Percentiles rank a stretch among this genome's conserved stretches.
phyloP scores from a whole-genome alignment of 2,113 vertebrate species.

The Sylvietta virens region DNA sequence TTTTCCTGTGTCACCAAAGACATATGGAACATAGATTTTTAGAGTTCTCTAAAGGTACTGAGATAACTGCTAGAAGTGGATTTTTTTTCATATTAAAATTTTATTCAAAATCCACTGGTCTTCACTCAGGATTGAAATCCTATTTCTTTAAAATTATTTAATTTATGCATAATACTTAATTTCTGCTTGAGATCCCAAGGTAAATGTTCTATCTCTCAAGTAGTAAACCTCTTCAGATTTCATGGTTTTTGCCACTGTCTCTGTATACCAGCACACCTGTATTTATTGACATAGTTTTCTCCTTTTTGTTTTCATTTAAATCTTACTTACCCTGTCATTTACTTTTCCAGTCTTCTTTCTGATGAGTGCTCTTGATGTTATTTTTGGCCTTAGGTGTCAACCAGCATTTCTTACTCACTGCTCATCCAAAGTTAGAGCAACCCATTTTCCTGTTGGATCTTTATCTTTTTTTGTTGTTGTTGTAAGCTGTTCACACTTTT shows the following conservation, averaged over 20 bases:
- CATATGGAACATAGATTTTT: not conserved
- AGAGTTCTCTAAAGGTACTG: not conserved
- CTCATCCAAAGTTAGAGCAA: not conserved
- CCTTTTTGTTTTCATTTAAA: not conserved
- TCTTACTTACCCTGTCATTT: not conserved
- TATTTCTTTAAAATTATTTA: not conserved
- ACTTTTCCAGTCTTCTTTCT: not conserved
- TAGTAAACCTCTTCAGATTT: not conserved
- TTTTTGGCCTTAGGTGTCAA: not conserved
- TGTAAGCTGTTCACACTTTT: not conserved
- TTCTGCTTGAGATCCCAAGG: not conserved
- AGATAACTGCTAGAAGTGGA: not conserved
- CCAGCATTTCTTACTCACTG: not conserved
- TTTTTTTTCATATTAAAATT: not conserved
- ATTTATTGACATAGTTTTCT: not conserved
- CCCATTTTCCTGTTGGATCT: not conserved
- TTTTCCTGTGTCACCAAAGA: not conserved
- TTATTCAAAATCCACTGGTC: not conserved
- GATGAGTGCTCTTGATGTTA: not conserved
- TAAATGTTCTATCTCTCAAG: not conserved
- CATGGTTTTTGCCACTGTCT: rapidly evolving
- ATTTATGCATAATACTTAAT: not conserved
- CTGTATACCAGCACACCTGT: not conserved
- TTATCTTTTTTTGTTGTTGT: not conserved
- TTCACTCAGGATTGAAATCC: not conserved